These are phyloP conservation scores for Enhydra lutris DNA, from an alignment of 2,113 vertebrate species.

Conservation along the genomic window DNA sequence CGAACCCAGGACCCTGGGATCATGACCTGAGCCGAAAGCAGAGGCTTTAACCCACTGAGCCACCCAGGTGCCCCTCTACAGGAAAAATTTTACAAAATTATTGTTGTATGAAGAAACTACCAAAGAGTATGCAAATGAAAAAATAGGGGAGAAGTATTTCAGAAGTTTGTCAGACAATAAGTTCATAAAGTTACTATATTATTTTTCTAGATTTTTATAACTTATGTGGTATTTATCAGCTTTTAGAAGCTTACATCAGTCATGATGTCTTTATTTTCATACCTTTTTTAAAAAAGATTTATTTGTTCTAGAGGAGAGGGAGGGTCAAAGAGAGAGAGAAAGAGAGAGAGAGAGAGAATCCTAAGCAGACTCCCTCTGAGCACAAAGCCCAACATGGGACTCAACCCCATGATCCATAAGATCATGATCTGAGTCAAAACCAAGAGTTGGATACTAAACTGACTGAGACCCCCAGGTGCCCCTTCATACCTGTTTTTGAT, in stretches of 20 bases:
- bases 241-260: conserved; percentile 33
- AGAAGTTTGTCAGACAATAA: neutral
- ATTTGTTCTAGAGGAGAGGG: neutral
- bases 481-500: neutral
- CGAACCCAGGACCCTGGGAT: too few relatives aligned
- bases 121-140: neutral
- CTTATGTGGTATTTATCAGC: conserved; percentile 9
- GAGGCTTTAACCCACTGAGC: too few relatives aligned
- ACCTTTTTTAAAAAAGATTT: neutral
- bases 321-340: neutral
- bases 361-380: neutral
- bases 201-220: neutral
- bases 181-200: neutral
- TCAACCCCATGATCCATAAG: neutral
- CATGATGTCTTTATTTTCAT: conserved; percentile 23
- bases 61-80: neutral
- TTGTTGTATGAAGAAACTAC: neutral
- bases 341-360: neutral
- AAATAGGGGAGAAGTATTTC: neutral
- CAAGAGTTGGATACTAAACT: neutral
- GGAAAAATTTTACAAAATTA: neutral
- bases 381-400: neutral
- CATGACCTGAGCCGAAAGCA: too few relatives aligned
- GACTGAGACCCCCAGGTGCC: neutral
- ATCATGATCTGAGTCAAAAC: neutral